Evolutionary conservation across 1,140 invertebrate species (phyloP), one percentile per base, ranked within the genome.

Genomic region (Chrysopa pallens): DNA sequence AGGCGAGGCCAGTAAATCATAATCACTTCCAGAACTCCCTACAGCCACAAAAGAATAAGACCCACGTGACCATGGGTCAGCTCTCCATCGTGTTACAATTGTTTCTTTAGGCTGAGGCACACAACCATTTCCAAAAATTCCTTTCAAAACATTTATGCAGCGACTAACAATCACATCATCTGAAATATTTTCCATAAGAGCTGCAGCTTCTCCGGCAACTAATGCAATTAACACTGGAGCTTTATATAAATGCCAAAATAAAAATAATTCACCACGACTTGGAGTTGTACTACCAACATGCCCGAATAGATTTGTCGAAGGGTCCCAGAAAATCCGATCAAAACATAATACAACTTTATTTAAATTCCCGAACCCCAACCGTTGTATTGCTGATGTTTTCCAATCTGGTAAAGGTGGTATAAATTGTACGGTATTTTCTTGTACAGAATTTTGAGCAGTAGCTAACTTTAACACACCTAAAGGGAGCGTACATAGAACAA

Each of bases 271-370:
- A 65, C 84, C 86, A 56, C 92, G 70, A 57, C 88, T 93, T 8
- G 89, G 84, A 1, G 92, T 96, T 2, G 92, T 96, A 48, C 84
- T 91, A 8, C 91, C 91, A 41, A 98, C 91, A 63, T 97, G 90
- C 17, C 93, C 93, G 66, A 97, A 97, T 23, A 98, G 71, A 67
- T 97, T 95, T 11, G 85, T 80, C 59, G 83, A 87, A 1, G 87
- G 85, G 59, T 97, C 93, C 94, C 94, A 98, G 64, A 98, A 98
- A 36, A 91, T 85, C 36, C 84, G 74, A 57, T 98, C 93, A 64
- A 98, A 98, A 62, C 92, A 96, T 28, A 98, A 66, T 23, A 97
- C 89, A 28, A 95, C 90, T 68, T 98, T 98, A 66, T 98, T 98
- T 29, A 98, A 72, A 68, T 96, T 97, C 27, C 95, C 94, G 64